Percentiles rank a stretch among this genome's conserved stretches.
Evolutionary conservation across 2,797 vertebrate genomes (phyloP).

Genomic region (Pangasius djambal): DNA sequence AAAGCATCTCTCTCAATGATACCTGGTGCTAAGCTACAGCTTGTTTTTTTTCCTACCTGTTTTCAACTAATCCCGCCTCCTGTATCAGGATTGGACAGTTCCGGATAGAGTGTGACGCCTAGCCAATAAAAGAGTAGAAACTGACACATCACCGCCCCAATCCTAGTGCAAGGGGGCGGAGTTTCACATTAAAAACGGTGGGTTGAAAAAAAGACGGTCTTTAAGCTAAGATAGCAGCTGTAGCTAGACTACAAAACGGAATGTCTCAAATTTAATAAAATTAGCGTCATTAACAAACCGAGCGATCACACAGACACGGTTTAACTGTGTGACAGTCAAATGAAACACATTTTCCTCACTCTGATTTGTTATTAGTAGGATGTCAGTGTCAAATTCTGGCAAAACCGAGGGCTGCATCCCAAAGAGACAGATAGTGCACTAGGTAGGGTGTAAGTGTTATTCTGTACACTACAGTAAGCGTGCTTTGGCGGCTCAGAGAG

Average conservation of each 20-base stretch:
- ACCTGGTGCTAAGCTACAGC: not conserved
- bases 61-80: conserved; percentile 11
- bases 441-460: not conserved
- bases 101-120: not conserved
- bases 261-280: not conserved
- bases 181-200: not conserved
- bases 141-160: not conserved
- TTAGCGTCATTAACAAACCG: not conserved
- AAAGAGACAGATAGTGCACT: conserved; percentile 10
- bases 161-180: not conserved
- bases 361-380: not conserved
- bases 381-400: not conserved
- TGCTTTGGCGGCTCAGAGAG: not conserved
- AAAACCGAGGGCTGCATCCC: not conserved
- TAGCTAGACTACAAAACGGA: not conserved
- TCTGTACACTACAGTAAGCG: not conserved
- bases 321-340: conserved; percentile 4
- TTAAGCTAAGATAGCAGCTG: not conserved
- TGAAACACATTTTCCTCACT: not conserved
- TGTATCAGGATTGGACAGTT: not conserved
- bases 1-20: not conserved
- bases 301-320: not conserved
- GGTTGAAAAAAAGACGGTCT: not conserved
- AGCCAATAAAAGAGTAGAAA: not conserved
- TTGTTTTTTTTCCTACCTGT: not conserved